Conservation (phyloP, 2,888 invertebrate species). For the Drosophila phalerata region DNA sequence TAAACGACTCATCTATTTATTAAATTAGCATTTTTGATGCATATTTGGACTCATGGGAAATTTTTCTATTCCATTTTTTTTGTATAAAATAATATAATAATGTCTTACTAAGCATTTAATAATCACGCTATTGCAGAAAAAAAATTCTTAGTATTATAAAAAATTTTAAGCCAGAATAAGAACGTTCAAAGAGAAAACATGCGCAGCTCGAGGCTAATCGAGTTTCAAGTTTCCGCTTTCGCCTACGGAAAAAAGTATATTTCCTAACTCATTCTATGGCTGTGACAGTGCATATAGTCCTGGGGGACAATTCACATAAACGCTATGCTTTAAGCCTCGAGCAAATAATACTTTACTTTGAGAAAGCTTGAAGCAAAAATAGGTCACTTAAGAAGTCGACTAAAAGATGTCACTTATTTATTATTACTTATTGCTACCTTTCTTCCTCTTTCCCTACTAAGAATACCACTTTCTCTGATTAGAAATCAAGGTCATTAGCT, state of each 20-base stretch:
- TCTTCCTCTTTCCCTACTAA: no score
- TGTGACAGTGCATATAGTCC: neutral
- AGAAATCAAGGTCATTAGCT: no score
- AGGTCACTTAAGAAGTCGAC: neutral
- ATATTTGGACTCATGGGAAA: neutral
- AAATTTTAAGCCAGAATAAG: neutral
- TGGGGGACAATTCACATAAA: constrained; percentile 3
- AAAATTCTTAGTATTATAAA: neutral
- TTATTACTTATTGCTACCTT: no score
- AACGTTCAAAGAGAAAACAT: constrained; percentile 16
- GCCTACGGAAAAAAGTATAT: neutral
- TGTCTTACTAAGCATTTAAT: neutral
- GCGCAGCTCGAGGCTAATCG: constrained; percentile 18
- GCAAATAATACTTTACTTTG: constrained; percentile 8
- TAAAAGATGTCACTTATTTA: neutral
- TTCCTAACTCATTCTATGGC: neutral
- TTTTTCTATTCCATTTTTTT: neutral
- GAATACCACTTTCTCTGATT: no score
- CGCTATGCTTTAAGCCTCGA: neutral
- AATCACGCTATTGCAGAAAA: neutral
- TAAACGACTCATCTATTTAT: neutral
- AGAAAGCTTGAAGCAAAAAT: neutral
- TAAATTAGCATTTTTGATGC: neutral
- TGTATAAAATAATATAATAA: neutral
- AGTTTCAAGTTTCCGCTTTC: constrained; percentile 32